Evolutionary conservation across 2,888 invertebrate genomes (phyloP).

Genomic region (Phymatocera aterrima): DNA sequence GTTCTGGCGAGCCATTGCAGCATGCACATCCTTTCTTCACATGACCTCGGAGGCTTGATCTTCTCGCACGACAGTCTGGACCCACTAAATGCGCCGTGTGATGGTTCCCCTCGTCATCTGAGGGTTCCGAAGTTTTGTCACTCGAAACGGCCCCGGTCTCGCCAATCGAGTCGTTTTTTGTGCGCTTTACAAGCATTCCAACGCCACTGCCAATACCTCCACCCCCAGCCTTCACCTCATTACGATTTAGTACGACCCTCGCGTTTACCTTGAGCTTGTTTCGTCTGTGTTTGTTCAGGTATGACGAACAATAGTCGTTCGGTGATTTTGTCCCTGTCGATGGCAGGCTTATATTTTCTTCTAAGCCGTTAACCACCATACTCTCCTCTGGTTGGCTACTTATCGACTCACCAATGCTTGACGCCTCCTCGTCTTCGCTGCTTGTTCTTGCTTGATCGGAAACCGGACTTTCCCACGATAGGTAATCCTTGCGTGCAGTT

Average conservation of each 20-base stretch:
- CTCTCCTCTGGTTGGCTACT: constrained; percentile 66
- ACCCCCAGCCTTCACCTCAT: constrained; percentile 59
- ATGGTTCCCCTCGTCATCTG: constrained; percentile 66
- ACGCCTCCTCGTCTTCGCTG: constrained; percentile 66
- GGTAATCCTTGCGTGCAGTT: constrained; percentile 61
- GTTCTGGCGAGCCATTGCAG: constrained; percentile 78
- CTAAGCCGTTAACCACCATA: constrained; percentile 63
- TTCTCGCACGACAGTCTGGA: constrained; percentile 66
- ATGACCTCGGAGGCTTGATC: constrained; percentile 77
- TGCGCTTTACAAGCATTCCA: constrained; percentile 60
- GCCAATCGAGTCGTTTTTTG: constrained; percentile 61
- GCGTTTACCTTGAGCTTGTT: constrained; percentile 67
- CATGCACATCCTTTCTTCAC: constrained; percentile 81
- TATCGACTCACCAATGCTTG: constrained; percentile 66
- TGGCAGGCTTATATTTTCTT: constrained; percentile 56
- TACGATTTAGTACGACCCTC: constrained; percentile 65
- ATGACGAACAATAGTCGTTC: constrained; percentile 59
- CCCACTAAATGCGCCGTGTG: constrained; percentile 61
- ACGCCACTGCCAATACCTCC: background rate
- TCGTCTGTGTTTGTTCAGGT: constrained; percentile 60
- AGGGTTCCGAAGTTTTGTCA: constrained; percentile 66
- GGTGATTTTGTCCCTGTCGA: background rate
- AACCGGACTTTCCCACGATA: constrained; percentile 70
- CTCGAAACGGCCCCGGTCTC: constrained; percentile 63
- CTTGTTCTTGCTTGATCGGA: constrained; percentile 69